phyloP scores from a whole-genome alignment of 1,140 invertebrate genomes.

The Drosophila auraria region DNA sequence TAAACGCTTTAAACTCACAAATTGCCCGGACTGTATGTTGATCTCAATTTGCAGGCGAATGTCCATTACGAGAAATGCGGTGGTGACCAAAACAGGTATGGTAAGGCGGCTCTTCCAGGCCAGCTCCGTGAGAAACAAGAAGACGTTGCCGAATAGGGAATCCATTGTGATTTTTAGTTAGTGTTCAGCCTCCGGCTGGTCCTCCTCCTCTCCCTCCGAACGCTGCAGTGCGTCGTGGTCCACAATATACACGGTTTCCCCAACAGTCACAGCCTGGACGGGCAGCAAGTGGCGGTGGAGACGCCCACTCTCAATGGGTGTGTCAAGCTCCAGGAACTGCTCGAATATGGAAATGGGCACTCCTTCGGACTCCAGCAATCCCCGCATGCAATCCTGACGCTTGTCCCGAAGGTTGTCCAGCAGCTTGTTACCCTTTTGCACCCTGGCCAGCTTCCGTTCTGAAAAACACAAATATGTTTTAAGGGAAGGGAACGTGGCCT shows the following conservation, averaged over 20 bases:
- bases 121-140: slow-evolving; percentile 86
- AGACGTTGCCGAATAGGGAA: slow-evolving; percentile 81
- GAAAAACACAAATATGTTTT: not conserved
- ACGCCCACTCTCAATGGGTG: slow-evolving; percentile 79
- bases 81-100: slow-evolving; percentile 85
- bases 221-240: slow-evolving; percentile 85
- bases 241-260: slow-evolving; percentile 86
- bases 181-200: slow-evolving; percentile 11
- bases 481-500: not conserved
- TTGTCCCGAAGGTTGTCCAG: slow-evolving; percentile 85
- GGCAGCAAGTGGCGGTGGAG: slow-evolving; percentile 85
- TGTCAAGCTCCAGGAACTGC: slow-evolving; percentile 80
- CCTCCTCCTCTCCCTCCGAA: slow-evolving; percentile 19
- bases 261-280: slow-evolving; percentile 85
- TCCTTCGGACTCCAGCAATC: slow-evolving; percentile 76
- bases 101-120: slow-evolving; percentile 86
- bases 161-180: slow-evolving; percentile 63
- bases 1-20: slow-evolving; percentile 41
- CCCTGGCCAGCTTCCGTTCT: slow-evolving; percentile 86
- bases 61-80: slow-evolving; percentile 86
- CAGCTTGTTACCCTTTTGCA: slow-evolving; percentile 85
- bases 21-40: slow-evolving; percentile 85
- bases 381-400: slow-evolving; percentile 85
- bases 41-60: slow-evolving; percentile 86
- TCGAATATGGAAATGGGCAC: slow-evolving; percentile 54